Evolutionary conservation across 1,140 invertebrate genomes (phyloP).

Genomic region (Drosophila micromelanica): DNA sequence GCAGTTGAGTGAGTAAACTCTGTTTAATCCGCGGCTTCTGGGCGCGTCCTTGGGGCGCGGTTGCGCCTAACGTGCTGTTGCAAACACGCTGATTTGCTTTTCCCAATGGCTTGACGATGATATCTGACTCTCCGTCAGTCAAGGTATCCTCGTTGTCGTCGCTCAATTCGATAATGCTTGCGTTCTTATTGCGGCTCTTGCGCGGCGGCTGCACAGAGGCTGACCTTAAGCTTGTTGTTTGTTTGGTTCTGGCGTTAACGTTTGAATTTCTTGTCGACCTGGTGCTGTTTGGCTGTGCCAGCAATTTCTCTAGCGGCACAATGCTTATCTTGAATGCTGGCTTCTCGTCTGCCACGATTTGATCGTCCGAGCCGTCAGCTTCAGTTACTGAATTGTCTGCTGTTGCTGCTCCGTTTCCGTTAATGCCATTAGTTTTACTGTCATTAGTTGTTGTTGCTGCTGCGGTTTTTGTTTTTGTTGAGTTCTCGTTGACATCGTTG

Average conservation of each 20-base stretch:
- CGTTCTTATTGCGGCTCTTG: conserved; percentile 48
- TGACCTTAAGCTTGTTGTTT: conserved; percentile 14
- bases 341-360: conserved; percentile 24
- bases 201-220: conserved; percentile 24
- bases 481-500: conserved; percentile 49
- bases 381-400: conserved; percentile 20
- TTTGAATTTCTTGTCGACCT: conserved; percentile 8
- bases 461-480: conserved; percentile 20
- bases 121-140: conserved; percentile 12
- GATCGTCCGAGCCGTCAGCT: conserved; percentile 20
- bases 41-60: not conserved
- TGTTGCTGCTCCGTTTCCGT: conserved; percentile 18
- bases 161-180: conserved; percentile 67
- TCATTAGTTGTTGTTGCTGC: not conserved
- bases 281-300: conserved; percentile 55
- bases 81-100: conserved; percentile 1
- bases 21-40: conserved; percentile 6
- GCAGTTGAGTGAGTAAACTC: conserved; percentile 33
- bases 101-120: not conserved
- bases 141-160: conserved; percentile 41
- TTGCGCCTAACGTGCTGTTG: not conserved
- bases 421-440: conserved; percentile 21
- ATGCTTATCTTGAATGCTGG: conserved; percentile 71
- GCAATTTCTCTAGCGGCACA: conserved; percentile 73
- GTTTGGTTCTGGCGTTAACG: not conserved